Evolutionary conservation across 2,888 invertebrate genomes (phyloP).

Genomic region (Nemotelus nigrinus): DNA sequence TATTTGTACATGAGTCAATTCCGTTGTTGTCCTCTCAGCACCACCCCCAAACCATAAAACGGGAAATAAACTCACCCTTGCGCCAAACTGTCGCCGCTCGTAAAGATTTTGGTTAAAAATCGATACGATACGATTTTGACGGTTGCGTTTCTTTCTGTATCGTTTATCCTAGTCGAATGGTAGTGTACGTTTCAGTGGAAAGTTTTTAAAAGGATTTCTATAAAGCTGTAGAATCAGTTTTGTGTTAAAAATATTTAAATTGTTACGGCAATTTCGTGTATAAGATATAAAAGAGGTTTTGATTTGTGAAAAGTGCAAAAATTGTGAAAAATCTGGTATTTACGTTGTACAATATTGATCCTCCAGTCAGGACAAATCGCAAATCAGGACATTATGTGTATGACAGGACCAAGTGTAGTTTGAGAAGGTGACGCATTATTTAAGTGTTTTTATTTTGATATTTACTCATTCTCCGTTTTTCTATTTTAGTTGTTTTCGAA

Average conservation of each 20-base stretch:
- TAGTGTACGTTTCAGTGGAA: too few species aligned
- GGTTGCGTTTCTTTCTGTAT: constrained; percentile 34
- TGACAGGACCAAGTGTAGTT: neutral
- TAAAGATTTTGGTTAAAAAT: constrained; percentile 33
- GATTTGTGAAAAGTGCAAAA: too few species aligned
- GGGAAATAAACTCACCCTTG: constrained; percentile 11
- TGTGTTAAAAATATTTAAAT: too few species aligned
- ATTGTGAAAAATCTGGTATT: neutral
- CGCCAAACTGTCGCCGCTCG: constrained; percentile 28
- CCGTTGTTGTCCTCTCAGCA: neutral
- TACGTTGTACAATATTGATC: constrained; percentile 4
- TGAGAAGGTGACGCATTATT: constrained; percentile 18
- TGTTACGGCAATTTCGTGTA: too few species aligned
- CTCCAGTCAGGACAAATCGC: constrained; percentile 44
- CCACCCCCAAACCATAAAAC: neutral
- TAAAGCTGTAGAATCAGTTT: too few species aligned
- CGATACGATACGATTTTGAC: constrained; percentile 22
- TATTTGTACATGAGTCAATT: constrained; percentile 25
- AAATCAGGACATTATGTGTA: constrained; percentile 45
- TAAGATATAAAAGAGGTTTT: too few species aligned
- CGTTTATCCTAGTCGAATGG: neutral
- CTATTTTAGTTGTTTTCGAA: neutral
- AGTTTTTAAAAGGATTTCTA: too few species aligned
- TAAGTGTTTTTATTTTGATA: neutral
- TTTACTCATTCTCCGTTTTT: neutral